A percentile compares a stretch with the other conserved stretches of the same genome.
Conservation (phyloP, 2,888 invertebrate genomes). For the Falcaria lacertinaria region DNA sequence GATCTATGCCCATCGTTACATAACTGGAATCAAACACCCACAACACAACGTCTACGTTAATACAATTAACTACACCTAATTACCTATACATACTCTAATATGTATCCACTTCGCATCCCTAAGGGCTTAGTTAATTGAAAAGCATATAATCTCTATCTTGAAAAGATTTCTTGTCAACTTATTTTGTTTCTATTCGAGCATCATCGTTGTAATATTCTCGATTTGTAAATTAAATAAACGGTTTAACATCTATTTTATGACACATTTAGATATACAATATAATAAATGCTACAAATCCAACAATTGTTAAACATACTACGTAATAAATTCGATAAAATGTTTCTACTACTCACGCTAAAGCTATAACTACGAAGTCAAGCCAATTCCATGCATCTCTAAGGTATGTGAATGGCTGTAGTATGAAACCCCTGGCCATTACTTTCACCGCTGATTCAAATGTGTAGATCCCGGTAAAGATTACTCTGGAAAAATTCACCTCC, state of each 20-base stretch:
- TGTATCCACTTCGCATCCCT: conserved; percentile 3
- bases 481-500: conserved; percentile 88
- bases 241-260: conserved; percentile 47
- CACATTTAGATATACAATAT: conserved; percentile 43
- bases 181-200: neutral
- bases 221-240: conserved; percentile 3
- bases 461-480: conserved; percentile 99
- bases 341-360: conserved; percentile 99
- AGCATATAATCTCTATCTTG: neutral
- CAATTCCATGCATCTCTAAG: conserved; percentile 99
- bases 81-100: conserved; percentile 8
- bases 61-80: conserved; percentile 57
- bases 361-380: conserved; percentile 99
- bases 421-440: conserved; percentile 99
- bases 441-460: conserved; percentile 99
- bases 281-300: conserved; percentile 43
- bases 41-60: conserved; percentile 71
- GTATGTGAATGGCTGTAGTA: conserved; percentile 99
- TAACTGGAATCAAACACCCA: conserved; percentile 88
- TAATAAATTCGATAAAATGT: conserved; percentile 57
- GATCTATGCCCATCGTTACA: conserved; percentile 99
- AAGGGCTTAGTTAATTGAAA: neutral
- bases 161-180: neutral
- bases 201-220: neutral
- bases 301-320: conserved; percentile 49